Evolutionary conservation across 1,140 invertebrate genomes (phyloP), one percentile per base, ranked within the genome.

Genomic region (Hestina assimilis): DNA sequence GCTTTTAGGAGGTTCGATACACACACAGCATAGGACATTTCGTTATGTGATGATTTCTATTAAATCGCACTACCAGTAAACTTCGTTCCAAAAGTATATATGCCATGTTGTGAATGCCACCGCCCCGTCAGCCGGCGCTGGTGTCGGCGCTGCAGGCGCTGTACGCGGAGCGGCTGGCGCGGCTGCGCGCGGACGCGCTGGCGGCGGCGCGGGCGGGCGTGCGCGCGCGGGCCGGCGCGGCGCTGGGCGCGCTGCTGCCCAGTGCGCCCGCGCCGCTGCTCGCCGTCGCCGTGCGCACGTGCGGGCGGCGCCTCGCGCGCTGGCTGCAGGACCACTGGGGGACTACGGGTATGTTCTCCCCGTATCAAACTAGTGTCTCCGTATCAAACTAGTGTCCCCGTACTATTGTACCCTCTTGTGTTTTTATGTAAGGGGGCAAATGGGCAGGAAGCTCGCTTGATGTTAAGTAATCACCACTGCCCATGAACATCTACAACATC

Each of bases 301-400:
- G 72, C 8, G 41, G 45, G 3, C 58, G 29, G 5, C 51, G 73
- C 4, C 59, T 73, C 1, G 14, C 17, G 1, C 55, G 62, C 14
- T 74, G 79, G 75, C 28, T 69, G 0, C 51, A 56, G 1, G 70
- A 74, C 7, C 70, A 78, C 38, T 82, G 72, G 76, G 64, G 31
- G 7, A 69, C 33, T 33, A 73, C 72, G 0, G 69, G 78, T 81
- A 5, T 69, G 63, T 64, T n/a, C n/a, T n/a, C n/a, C n/a, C n/a
- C n/a, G n/a, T n/a, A n/a, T n/a, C n/a, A n/a, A n/a, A n/a, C n/a
- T n/a, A n/a, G n/a, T n/a, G n/a, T n/a, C n/a, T n/a, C n/a, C n/a
- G n/a, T n/a, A n/a, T n/a, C n/a, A n/a, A n/a, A n/a, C n/a, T n/a
- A n/a, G n/a, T n/a, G n/a, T n/a, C n/a, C n/a, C n/a, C n/a, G n/a